A percentile compares a stretch with the other conserved stretches of the same genome.
Conservation (phyloP, 1,140 invertebrate genomes). For the Drosophila albomicans region DNA sequence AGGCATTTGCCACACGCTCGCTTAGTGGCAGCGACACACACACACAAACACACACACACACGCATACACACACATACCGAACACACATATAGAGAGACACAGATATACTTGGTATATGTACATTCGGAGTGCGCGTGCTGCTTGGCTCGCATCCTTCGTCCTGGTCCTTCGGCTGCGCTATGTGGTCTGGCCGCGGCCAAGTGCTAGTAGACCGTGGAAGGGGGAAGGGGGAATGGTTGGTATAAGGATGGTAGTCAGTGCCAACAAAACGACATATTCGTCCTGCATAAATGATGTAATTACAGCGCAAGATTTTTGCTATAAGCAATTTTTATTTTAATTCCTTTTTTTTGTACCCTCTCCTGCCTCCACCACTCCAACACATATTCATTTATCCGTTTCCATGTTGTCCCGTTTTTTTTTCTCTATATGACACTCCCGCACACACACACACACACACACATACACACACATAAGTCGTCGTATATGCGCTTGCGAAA, state of each 20-base stretch:
- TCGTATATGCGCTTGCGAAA: slow-evolving; percentile 63
- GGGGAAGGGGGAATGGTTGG: not conserved
- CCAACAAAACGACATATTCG: slow-evolving; percentile 81
- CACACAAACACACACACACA: slow-evolving; percentile 27
- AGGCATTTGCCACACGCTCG: slow-evolving; percentile 72
- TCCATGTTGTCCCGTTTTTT: slow-evolving; percentile 39
- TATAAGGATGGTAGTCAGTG: slow-evolving; percentile 19
- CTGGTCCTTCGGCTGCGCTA: slow-evolving; percentile 1
- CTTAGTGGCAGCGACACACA: slow-evolving; percentile 40
- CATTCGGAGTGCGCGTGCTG: slow-evolving; percentile 18
- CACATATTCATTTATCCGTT: slow-evolving; percentile 54
- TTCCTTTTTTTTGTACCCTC: slow-evolving; percentile 56
- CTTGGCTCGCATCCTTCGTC: slow-evolving; percentile 37
- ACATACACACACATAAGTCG: slow-evolving; percentile 35
- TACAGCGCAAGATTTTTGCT: slow-evolving; percentile 83
- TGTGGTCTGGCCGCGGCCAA: not conserved
- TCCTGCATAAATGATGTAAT: slow-evolving; percentile 84
- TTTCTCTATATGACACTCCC: slow-evolving; percentile 16
- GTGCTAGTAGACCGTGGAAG: not conserved
- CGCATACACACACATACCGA: slow-evolving; percentile 33
- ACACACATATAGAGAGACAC: slow-evolving; percentile 20
- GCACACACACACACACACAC: slow-evolving; percentile 8
- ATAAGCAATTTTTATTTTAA: slow-evolving; percentile 84
- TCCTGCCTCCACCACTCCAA: slow-evolving; percentile 6
- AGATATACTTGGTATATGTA: slow-evolving; percentile 45